Base-by-base conservation (phyloP, 2,113 vertebrate genomes). In the Herpetotheres cachinnans region DNA sequence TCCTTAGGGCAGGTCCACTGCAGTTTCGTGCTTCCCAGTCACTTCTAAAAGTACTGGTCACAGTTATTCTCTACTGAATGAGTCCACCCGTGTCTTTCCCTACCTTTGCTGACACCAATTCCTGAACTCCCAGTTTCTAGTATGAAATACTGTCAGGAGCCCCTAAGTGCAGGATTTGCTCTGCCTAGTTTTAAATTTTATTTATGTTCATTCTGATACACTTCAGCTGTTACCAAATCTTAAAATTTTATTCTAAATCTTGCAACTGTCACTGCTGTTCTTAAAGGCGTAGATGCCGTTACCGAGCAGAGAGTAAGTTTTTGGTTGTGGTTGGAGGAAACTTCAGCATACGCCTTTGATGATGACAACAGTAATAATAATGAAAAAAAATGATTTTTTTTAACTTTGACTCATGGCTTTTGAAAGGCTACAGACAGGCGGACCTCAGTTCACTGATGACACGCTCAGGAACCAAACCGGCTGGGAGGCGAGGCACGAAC, bases 401-500 rank as follows among this genome's bases (percentile, higher is more conserved):
- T 4, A 38, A n/a, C 27, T 58, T 58, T 7, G 47, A 42, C 38
- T 74, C 20, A 16, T 20, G 55, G 16, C 42, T 47, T 55, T 8
- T 4, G 7, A 15, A 16, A 16, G 24, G 4, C 65, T 10, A 9
- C 54, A 38, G 56, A 4, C 26, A 6, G 4, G 7, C 1, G 26
- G 30, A 11, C 6, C 55, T 6, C 66, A 22, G n/a, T 1, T 8
- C 46, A 8, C 11, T 2, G 25, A 7, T 1, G 13, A 18, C 8
- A 24, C 6, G 16, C 36, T 3, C 7, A 20, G 66, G 36, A 16
- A 5, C 44, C 49, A 8, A 21, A 5, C 17, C 30, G 13, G 10
- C 6, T 27, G 1, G 30, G 15, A 11, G 34, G 20, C 13, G 24
- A 6, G n/a, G 9, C 32, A 27, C 52, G 9, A 6, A 5, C 36